A percentile compares a stretch with the other conserved stretches of the same genome.
phyloP scores from a whole-genome alignment of 2,888 invertebrate genomes.

The Gnatocerus cornutus region DNA sequence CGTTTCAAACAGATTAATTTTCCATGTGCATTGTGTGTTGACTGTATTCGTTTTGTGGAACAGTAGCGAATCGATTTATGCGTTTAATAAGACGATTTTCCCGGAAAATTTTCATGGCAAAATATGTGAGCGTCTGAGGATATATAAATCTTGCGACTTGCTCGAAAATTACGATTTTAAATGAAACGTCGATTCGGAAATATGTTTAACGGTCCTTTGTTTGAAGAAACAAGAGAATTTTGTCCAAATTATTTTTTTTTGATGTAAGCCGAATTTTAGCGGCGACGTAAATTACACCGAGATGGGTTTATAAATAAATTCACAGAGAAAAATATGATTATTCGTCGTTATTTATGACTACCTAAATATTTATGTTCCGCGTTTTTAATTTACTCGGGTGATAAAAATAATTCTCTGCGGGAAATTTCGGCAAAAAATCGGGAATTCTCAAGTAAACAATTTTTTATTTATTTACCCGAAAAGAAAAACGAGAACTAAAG shows the following conservation, averaged over 20 bases:
- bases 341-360: constrained; percentile 31
- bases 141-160: constrained; percentile 32
- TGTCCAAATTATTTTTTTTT: constrained; percentile 24
- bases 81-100: constrained; percentile 32
- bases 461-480: constrained; percentile 20
- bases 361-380: constrained; percentile 31
- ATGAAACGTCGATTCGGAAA: constrained; percentile 16
- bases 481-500: constrained; percentile 8
- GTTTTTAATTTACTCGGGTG: constrained; percentile 35
- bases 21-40: background rate
- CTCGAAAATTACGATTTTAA: constrained; percentile 20
- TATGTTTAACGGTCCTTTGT: constrained; percentile 16
- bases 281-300: constrained; percentile 20
- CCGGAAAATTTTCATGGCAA: constrained; percentile 22
- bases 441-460: constrained; percentile 14
- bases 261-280: constrained; percentile 10
- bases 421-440: constrained; percentile 1
- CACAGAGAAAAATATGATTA: constrained; percentile 33
- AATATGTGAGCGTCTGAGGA: constrained; percentile 28
- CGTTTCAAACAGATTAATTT: no score
- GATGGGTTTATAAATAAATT: constrained; percentile 35
- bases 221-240: constrained; percentile 6
- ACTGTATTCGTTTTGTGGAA: constrained; percentile 1
- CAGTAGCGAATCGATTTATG: constrained; percentile 19
- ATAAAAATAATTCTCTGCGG: constrained; percentile 30